Conservation (phyloP, 2,888 invertebrate species). For the Gymnosoma rotundatum region DNA sequence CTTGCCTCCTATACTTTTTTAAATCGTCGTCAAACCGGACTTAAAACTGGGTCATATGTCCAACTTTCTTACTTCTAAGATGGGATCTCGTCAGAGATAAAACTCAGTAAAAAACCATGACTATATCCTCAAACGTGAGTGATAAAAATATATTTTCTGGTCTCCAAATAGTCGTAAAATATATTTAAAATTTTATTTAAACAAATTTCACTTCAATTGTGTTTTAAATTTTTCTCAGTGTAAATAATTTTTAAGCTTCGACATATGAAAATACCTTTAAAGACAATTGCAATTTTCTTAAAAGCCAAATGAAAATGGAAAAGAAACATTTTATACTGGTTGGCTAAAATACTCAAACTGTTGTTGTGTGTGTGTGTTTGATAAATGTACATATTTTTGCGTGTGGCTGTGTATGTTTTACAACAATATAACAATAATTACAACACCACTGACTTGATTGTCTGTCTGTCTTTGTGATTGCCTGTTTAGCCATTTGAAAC, state of each 20-base stretch:
- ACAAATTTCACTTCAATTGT: no score
- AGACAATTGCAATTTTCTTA: slow-evolving; percentile 43
- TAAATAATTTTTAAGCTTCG: background rate
- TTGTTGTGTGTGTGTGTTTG: background rate
- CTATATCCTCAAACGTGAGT: no score
- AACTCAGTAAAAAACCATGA: no score
- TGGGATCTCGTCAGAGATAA: no score
- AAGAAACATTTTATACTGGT: background rate
- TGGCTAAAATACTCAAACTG: slow-evolving; percentile 12
- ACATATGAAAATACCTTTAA: slow-evolving; percentile 6
- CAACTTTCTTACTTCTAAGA: no score
- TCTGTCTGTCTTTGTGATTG: slow-evolving; percentile 62
- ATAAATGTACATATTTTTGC: background rate
- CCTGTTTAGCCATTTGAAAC: slow-evolving; percentile 73
- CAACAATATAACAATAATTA: slow-evolving; percentile 61
- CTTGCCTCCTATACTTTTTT: no score
- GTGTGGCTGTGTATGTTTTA: background rate
- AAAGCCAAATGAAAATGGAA: slow-evolving; percentile 22
- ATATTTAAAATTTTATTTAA: no score
- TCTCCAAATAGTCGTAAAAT: no score
- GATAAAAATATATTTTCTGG: no score
- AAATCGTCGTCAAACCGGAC: no score
- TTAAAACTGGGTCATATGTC: no score
- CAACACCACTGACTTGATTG: slow-evolving; percentile 52
- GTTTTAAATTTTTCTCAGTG: slow-evolving; percentile 56